Base-by-base conservation (phyloP, 2,888 invertebrate genomes). In the Rhagophthalmus giganteus region DNA sequence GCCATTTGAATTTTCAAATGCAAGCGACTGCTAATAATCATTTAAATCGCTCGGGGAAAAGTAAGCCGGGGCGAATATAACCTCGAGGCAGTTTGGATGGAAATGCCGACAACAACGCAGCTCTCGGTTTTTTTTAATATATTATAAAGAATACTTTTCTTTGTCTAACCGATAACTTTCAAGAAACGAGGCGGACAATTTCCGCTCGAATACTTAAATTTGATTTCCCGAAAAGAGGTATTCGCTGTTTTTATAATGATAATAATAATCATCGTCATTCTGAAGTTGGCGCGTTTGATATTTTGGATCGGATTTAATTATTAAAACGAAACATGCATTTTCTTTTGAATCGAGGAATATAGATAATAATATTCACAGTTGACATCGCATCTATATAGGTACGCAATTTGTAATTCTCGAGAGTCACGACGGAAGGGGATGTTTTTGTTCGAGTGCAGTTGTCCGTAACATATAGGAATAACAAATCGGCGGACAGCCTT, bases 1-100 rank as follows among this genome's bases (percentile, higher is more conserved):
- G 30, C 30, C 28, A 37, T 38, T 38, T 28, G 27, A 37, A 41
- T 41, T 49, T 49, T 37, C 49, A 35, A 41, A 49, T 33, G 34
- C 42, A 42, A 37, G 28, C 38, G 42, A 24, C 16, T 50, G 42
- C 41, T 50, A 50, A 50, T 50, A 50, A 50, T 44, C 44, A 50
- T 44, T 44, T 44, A 50, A 50, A 50, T 44, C 38, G 44, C 50
- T 32, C 28, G 28, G 44, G 44, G 50, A 30, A 49, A 33, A 33
- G 27, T 10, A 39, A 50, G 35, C 20, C 24, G 32, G 44, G 44
- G 44, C 27, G 28, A 45, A 44, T 38, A 20, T 38, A 32, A 50
- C 44, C 42, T 38, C 28, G n/a, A 33, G 11, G 38, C 37, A 33
- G 32, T 38, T 39, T 32, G 33, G 35, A 44, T 27, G 28, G 34